Conservation (phyloP, 2,113 vertebrate species). For the Menura novaehollandiae region DNA sequence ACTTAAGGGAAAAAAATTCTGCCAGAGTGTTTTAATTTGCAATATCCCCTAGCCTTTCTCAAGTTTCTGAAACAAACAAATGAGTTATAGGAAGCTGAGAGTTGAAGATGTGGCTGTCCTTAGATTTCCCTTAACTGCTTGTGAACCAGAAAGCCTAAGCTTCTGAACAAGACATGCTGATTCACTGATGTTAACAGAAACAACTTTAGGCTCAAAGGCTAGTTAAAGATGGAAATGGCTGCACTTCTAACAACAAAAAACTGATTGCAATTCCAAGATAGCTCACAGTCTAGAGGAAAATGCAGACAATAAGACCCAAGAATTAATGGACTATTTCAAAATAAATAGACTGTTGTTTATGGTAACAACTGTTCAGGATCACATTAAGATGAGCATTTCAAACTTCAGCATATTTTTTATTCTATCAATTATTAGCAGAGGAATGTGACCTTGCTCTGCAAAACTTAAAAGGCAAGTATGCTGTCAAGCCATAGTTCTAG, state of each 20-base stretch:
- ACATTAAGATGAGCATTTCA: not conserved
- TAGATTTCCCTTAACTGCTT: not conserved
- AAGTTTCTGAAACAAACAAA: not conserved
- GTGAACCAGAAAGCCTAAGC: not conserved
- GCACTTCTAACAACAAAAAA: not conserved
- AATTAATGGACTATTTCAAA: not conserved
- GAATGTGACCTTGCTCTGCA: not conserved
- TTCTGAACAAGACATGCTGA: not conserved
- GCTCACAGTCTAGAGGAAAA: not conserved
- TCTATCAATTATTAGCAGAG: not conserved
- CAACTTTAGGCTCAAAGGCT: not conserved
- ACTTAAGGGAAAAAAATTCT: not conserved
- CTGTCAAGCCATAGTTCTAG: not conserved
- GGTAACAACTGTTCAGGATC: not conserved
- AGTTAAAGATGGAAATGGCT: not conserved
- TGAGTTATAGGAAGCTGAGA: not conserved
- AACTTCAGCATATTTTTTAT: not conserved
- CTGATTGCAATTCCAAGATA: not conserved
- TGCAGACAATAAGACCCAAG: not conserved
- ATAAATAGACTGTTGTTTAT: not conserved
- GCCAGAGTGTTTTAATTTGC: not conserved
- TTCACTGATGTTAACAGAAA: not conserved
- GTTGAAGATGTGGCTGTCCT: not conserved
- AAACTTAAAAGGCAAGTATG: not conserved
- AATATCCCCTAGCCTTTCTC: not conserved